Evolutionary conservation across 2,797 vertebrate genomes (phyloP).

Genomic region (Chrosomus eos): DNA sequence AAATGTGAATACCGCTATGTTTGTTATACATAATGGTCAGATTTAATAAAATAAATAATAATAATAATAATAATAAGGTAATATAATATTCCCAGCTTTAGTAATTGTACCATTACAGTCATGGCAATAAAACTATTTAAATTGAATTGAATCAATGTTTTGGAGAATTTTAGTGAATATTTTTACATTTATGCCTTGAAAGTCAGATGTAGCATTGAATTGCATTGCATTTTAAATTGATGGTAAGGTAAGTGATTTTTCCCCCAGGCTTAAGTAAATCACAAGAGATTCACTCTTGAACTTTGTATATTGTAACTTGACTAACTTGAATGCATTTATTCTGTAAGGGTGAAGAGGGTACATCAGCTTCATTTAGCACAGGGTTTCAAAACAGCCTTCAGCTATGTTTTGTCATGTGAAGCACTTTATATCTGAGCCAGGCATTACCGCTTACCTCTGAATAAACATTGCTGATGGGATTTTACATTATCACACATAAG

Average conservation of each 20-base stretch:
- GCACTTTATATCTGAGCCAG: background rate
- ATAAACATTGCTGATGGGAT: constrained; percentile 20
- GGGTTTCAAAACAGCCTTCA: constrained; percentile 29
- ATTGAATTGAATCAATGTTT: background rate
- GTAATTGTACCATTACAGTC: background rate
- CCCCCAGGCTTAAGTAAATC: background rate
- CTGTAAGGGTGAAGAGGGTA: background rate
- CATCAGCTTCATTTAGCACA: constrained; percentile 24
- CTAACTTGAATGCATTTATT: constrained; percentile 27
- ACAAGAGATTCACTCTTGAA: background rate
- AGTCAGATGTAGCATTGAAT: background rate
- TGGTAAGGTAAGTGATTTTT: background rate
- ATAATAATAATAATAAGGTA: too few species aligned
- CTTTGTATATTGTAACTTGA: constrained; percentile 18
- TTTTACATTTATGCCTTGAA: background rate
- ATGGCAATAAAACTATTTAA: background rate
- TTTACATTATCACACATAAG: background rate
- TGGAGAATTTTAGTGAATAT: background rate
- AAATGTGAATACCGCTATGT: background rate
- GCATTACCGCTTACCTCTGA: background rate
- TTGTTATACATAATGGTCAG: too few species aligned
- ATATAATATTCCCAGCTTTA: too few species aligned
- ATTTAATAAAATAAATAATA: too few species aligned
- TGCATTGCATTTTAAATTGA: background rate
- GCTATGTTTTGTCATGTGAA: constrained; percentile 24